These are phyloP conservation scores for Vidua chalybeata DNA, from an alignment of 2,113 vertebrate species.

Conservation along the genomic window DNA sequence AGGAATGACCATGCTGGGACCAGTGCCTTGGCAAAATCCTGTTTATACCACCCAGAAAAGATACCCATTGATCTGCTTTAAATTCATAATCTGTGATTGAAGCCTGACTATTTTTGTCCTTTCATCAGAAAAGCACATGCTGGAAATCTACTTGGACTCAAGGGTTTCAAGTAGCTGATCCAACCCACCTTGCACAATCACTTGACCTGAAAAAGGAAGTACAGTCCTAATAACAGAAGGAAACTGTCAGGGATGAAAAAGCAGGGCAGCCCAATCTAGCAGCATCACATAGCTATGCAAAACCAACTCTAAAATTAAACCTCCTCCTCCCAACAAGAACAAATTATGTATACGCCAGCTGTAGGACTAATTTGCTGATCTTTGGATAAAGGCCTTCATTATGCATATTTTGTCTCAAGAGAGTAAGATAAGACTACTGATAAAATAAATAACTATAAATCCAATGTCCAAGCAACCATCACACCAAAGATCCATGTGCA, in stretches of 20 bases:
- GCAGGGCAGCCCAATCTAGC: background rate
- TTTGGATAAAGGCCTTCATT: background rate
- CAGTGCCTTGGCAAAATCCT: background rate
- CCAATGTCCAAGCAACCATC: background rate
- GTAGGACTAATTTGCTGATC: background rate
- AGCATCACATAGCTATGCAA: background rate
- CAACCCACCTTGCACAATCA: background rate
- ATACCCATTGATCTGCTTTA: background rate
- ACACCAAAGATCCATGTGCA: background rate
- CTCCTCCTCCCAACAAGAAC: background rate
- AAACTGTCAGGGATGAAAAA: background rate
- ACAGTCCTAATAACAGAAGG: background rate
- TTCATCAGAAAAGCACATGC: background rate
- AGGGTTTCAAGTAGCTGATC: background rate
- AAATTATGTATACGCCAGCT: background rate
- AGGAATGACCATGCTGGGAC: background rate
- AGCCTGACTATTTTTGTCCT: background rate
- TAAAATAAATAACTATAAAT: background rate
- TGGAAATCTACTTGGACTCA: background rate
- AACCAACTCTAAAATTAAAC: background rate
- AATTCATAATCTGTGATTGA: background rate
- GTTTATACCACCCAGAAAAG: background rate
- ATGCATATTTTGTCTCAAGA: background rate
- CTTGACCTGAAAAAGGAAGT: background rate
- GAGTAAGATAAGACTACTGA: background rate